Evolutionary conservation across 2,888 invertebrate genomes (phyloP).

Genomic region (Leucozona laternaria): DNA sequence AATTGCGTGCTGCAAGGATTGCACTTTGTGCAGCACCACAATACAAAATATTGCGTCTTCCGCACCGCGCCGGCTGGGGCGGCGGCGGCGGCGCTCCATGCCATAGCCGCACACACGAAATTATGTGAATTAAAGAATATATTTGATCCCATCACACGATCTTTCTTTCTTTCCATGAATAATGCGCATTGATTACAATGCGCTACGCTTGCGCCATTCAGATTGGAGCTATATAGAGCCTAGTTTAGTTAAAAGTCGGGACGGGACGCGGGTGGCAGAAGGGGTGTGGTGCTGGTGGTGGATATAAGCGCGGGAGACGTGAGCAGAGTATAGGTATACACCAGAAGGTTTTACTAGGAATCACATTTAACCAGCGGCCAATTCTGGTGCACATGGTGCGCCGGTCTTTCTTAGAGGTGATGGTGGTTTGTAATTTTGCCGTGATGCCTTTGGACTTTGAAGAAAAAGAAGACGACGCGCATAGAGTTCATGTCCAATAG

Average conservation of each 20-base stretch:
- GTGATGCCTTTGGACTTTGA: slow-evolving; percentile 16
- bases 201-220: slow-evolving; percentile 70
- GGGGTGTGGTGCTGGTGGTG: not conserved
- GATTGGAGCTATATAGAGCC: not conserved
- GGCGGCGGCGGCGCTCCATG: not conserved
- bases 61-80: not conserved
- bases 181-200: slow-evolving; percentile 76
- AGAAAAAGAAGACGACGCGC: slow-evolving; percentile 20
- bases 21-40: slow-evolving; percentile 40
- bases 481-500: slow-evolving; percentile 74
- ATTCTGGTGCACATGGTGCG: slow-evolving; percentile 29
- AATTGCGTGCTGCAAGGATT: slow-evolving; percentile 70
- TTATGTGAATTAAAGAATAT: slow-evolving; percentile 75
- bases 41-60: slow-evolving; percentile 35
- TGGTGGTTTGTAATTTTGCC: slow-evolving; percentile 36
- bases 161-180: slow-evolving; percentile 72
- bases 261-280: not conserved
- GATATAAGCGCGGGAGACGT: slow-evolving; percentile 9
- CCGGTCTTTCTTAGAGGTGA: not conserved
- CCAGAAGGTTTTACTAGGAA: slow-evolving; percentile 51
- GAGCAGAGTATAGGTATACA: not conserved
- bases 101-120: slow-evolving; percentile 48
- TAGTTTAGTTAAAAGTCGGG: slow-evolving; percentile 14
- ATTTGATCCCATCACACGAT: slow-evolving; percentile 75
- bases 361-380: slow-evolving; percentile 62